Evolutionary conservation across 1,140 invertebrate species (phyloP).

Genomic region (Arctopsyche grandis): DNA sequence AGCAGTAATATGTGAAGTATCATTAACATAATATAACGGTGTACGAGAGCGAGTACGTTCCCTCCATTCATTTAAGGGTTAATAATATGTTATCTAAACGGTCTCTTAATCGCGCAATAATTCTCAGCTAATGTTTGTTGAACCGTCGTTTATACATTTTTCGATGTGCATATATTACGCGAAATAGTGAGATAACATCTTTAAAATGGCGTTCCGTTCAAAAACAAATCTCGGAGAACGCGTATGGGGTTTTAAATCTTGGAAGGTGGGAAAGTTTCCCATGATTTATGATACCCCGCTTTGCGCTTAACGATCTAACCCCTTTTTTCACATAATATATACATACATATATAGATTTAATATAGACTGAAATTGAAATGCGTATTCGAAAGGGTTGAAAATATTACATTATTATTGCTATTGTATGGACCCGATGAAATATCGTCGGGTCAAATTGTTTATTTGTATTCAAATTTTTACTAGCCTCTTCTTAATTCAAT

Average conservation of each 20-base stretch:
- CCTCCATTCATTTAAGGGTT: neutral
- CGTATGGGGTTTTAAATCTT: conserved; percentile 10
- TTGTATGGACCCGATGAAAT: no score
- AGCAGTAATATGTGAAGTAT: no score
- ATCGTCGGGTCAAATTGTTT: no score
- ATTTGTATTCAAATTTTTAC: no score
- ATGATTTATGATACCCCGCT: conserved; percentile 19
- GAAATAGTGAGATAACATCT: neutral
- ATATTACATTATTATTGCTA: no score
- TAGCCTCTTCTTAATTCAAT: no score
- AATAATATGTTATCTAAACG: neutral
- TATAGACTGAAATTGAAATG: no score
- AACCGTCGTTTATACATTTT: neutral
- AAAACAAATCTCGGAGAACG: conserved; percentile 14
- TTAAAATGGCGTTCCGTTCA: conserved; percentile 5
- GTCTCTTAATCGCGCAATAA: neutral
- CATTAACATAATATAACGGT: no score
- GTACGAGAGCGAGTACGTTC: no score
- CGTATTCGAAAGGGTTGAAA: no score
- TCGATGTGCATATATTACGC: neutral
- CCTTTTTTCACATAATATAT: conserved; percentile 4
- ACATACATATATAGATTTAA: no score
- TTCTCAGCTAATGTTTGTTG: neutral
- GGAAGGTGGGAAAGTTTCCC: conserved; percentile 2
- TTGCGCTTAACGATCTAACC: conserved; percentile 22